Evolutionary conservation across 2,888 invertebrate genomes (phyloP).

Genomic region (Leptinotarsa peninsularis): DNA sequence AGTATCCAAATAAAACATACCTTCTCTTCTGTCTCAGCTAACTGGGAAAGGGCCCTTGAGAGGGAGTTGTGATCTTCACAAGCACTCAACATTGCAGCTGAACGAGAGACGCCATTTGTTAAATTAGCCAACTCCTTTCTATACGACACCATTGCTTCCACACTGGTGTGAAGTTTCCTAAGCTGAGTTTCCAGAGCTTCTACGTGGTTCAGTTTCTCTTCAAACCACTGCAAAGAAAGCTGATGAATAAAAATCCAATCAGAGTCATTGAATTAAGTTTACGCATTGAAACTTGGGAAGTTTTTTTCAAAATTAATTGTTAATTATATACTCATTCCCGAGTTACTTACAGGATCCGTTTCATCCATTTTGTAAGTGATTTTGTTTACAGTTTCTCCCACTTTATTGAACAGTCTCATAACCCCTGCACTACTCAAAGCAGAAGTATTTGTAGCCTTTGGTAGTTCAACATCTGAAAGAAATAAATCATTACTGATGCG

Average conservation of each 20-base stretch:
- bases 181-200: slow-evolving; percentile 92
- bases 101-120: slow-evolving; percentile 87
- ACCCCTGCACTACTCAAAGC: slow-evolving; percentile 96
- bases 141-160: slow-evolving; percentile 88
- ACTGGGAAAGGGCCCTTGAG: slow-evolving; percentile 88
- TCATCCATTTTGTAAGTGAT: slow-evolving; percentile 99
- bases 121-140: slow-evolving; percentile 84
- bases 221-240: slow-evolving; percentile 87
- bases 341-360: slow-evolving; percentile 86
- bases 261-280: not conserved
- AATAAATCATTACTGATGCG: not conserved
- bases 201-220: slow-evolving; percentile 92
- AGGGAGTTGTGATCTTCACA: slow-evolving; percentile 94
- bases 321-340: not conserved
- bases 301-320: not conserved
- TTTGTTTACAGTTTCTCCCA: slow-evolving; percentile 97
- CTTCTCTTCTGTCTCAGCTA: slow-evolving; percentile 89
- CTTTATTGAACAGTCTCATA: slow-evolving; percentile 92
- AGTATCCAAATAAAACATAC: slow-evolving; percentile 56
- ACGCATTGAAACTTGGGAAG: too few species aligned
- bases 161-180: slow-evolving; percentile 85
- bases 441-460: slow-evolving; percentile 94
- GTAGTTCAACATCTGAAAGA: slow-evolving; percentile 84
- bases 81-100: slow-evolving; percentile 89
- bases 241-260: not conserved